phyloP scores from a whole-genome alignment of 2,888 invertebrate species.

The Kryphioiulus occultus region DNA sequence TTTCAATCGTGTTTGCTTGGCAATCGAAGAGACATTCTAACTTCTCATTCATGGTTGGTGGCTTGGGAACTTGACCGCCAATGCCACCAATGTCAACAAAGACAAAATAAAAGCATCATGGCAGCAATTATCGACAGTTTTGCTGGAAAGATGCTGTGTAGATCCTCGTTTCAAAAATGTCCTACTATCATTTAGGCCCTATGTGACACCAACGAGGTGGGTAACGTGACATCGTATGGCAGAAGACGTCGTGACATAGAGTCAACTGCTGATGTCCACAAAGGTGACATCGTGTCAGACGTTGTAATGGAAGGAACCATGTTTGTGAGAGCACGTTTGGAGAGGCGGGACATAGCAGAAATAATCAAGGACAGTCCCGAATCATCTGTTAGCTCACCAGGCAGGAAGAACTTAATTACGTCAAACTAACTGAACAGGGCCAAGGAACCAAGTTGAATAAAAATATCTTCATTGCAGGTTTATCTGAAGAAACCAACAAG shows the following conservation, averaged over 20 bases:
- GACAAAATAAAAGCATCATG: too few relatives aligned
- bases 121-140: too few relatives aligned
- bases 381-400: background rate
- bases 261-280: background rate
- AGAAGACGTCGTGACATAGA: slow-evolving; percentile 48
- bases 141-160: too few relatives aligned
- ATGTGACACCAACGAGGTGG: slow-evolving; percentile 45
- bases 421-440: background rate
- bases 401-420: background rate
- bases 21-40: too few relatives aligned
- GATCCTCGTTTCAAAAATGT: background rate
- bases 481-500: background rate
- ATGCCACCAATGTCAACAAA: too few relatives aligned
- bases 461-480: background rate
- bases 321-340: slow-evolving; percentile 54
- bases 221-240: slow-evolving; percentile 53
- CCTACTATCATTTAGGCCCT: background rate
- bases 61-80: too few relatives aligned
- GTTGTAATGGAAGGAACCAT: slow-evolving; percentile 56
- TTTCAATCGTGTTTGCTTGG: background rate
- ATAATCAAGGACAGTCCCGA: background rate
- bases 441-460: background rate
- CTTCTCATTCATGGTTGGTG: too few relatives aligned
- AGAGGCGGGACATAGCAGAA: slow-evolving; percentile 42
- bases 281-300: slow-evolving; percentile 55